Evolutionary conservation across 2,113 vertebrate species (phyloP).

Genomic region (Xyrauchen texanus): DNA sequence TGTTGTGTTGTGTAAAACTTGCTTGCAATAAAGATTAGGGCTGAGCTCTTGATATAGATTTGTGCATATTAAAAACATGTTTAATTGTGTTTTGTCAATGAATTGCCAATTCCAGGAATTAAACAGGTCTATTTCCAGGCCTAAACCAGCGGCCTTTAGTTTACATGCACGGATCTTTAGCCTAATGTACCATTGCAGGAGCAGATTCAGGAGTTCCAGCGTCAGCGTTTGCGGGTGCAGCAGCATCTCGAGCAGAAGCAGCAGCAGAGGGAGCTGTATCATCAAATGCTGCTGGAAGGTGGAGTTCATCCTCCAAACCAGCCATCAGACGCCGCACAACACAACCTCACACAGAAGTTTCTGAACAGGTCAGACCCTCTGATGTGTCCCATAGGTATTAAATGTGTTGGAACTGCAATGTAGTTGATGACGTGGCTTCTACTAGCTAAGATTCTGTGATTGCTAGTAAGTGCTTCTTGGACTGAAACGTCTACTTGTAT

Average conservation of each 20-base stretch:
- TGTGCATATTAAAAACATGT: too few relatives aligned
- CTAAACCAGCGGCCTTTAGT: too few relatives aligned
- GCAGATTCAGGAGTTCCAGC: slow-evolving; percentile 93
- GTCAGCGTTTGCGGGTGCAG: slow-evolving; percentile 92
- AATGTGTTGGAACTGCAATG: not conserved
- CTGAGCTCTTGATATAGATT: too few relatives aligned
- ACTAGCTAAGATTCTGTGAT: not conserved
- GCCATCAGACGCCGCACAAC: slow-evolving; percentile 77
- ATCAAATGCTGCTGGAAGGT: slow-evolving; percentile 96
- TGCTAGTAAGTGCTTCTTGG: not conserved
- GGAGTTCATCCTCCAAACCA: slow-evolving; percentile 87
- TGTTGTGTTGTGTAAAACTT: too few relatives aligned
- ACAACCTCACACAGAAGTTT: slow-evolving; percentile 95
- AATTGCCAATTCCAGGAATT: too few relatives aligned
- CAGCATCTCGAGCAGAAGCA: slow-evolving; percentile 98
- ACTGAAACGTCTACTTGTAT: not conserved
- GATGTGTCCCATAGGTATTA: too few relatives aligned
- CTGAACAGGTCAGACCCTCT: slow-evolving; percentile 84
- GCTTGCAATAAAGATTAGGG: too few relatives aligned
- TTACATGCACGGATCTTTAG: too few relatives aligned
- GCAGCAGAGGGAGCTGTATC: slow-evolving; percentile 92
- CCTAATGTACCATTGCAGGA: slow-evolving; percentile 61
- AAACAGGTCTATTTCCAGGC: too few relatives aligned
- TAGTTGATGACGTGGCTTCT: not conserved
- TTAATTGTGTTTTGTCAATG: too few relatives aligned